A percentile compares a stretch with the other conserved stretches of the same genome.
Conservation (phyloP, 2,888 invertebrate species). For the Lysandra coridon region DNA sequence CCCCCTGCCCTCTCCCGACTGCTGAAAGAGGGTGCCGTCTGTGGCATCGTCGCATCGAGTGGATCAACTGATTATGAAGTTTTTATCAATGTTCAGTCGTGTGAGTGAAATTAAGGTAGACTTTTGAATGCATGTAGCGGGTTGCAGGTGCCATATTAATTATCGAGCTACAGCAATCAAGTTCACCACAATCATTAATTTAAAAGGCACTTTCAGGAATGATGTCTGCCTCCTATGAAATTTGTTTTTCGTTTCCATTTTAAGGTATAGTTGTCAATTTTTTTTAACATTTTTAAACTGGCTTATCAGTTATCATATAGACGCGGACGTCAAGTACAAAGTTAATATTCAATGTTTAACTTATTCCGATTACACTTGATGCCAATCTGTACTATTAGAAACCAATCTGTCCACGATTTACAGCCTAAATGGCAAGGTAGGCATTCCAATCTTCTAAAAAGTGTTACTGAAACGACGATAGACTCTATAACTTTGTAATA, state of each 20-base stretch:
- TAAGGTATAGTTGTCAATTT: no score
- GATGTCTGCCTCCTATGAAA: no score
- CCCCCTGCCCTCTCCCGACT: not conserved
- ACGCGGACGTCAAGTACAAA: no score
- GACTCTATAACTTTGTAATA: slow-evolving; percentile 26
- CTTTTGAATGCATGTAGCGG: slow-evolving; percentile 9
- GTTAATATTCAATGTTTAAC: slow-evolving; percentile 11
- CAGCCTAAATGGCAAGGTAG: slow-evolving; percentile 42
- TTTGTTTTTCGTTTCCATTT: no score
- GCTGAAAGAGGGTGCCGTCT: not conserved
- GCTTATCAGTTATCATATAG: no score
- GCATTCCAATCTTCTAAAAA: slow-evolving; percentile 36
- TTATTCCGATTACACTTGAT: slow-evolving; percentile 35
- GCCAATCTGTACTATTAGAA: slow-evolving; percentile 41
- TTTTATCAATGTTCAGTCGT: slow-evolving; percentile 12
- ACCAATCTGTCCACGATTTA: slow-evolving; percentile 42
- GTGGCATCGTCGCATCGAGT: not conserved
- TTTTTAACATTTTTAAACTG: no score
- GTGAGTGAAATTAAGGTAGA: not conserved
- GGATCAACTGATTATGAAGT: slow-evolving; percentile 7
- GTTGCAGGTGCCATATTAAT: not conserved
- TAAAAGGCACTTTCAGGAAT: no score
- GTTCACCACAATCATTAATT: no score
- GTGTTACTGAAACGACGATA: not conserved
- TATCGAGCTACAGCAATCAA: not conserved